Evolutionary conservation across 2,888 invertebrate genomes (phyloP).

Genomic region (Empis stercorea): DNA sequence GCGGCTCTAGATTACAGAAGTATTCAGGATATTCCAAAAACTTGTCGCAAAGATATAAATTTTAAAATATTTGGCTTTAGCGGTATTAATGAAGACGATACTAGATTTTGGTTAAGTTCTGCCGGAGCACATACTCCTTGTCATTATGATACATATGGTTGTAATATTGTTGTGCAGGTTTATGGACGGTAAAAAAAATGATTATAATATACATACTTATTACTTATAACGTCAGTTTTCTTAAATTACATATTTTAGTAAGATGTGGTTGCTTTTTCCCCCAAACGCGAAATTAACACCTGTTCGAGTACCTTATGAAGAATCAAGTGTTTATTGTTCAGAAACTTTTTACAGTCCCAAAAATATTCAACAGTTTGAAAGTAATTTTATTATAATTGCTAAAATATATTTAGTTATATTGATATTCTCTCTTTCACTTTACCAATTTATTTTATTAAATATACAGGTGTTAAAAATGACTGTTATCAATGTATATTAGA

Average conservation of each 20-base stretch:
- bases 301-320: slow-evolving; percentile 87
- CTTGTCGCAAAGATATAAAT: slow-evolving; percentile 36
- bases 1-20: slow-evolving; percentile 27
- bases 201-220: no score
- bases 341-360: slow-evolving; percentile 64
- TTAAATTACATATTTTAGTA: no score
- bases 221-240: no score
- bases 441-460: no score
- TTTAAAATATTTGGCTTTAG: slow-evolving; percentile 64
- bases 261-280: slow-evolving; percentile 85
- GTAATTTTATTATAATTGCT: slow-evolving; percentile 27
- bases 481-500: slow-evolving; percentile 51
- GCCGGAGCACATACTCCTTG: slow-evolving; percentile 83
- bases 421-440: no score
- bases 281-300: slow-evolving; percentile 62
- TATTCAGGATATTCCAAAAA: slow-evolving; percentile 19
- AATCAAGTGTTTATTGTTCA: slow-evolving; percentile 84
- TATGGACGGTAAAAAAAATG: slow-evolving; percentile 62
- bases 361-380: slow-evolving; percentile 38
- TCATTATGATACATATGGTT: slow-evolving; percentile 89
- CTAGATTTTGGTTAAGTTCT: slow-evolving; percentile 81
- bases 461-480: slow-evolving; percentile 28
- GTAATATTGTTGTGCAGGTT: slow-evolving; percentile 81
- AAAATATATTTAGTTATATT: no score
- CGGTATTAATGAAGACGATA: slow-evolving; percentile 53